Conservation (phyloP, 2,888 invertebrate species). For the Eubasilissa splendida region DNA sequence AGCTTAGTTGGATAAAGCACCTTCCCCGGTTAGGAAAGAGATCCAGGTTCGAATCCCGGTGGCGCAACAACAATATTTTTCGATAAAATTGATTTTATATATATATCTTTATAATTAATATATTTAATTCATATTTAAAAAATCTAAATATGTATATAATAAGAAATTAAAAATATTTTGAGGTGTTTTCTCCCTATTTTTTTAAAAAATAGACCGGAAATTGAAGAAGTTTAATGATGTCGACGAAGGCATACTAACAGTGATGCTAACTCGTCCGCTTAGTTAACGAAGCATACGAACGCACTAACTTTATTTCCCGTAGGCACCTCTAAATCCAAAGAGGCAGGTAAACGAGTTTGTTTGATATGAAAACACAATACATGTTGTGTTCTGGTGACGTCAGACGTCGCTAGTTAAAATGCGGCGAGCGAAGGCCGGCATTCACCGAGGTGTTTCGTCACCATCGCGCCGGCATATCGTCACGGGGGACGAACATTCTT, state of each 20-base stretch:
- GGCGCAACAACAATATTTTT: too few species aligned
- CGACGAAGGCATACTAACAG: not conserved
- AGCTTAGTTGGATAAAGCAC: too few species aligned
- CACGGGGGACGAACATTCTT: too few species aligned
- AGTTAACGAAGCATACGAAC: slow-evolving; percentile 18
- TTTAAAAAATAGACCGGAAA: not conserved
- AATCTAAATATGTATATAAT: too few species aligned
- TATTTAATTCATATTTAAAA: too few species aligned
- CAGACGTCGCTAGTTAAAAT: slow-evolving; percentile 34
- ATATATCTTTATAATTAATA: too few species aligned
- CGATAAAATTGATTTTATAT: too few species aligned
- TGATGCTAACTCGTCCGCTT: not conserved
- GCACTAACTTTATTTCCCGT: slow-evolving; percentile 12
- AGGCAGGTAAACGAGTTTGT: slow-evolving; percentile 34
- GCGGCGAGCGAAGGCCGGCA: slow-evolving; percentile 32
- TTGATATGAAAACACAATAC: slow-evolving; percentile 36
- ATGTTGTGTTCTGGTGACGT: slow-evolving; percentile 25
- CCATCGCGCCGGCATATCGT: not conserved
- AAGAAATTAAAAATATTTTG: too few species aligned
- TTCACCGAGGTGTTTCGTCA: slow-evolving; percentile 27
- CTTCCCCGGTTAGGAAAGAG: too few species aligned
- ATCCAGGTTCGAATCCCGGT: too few species aligned
- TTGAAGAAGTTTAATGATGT: not conserved
- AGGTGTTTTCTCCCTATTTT: too few species aligned
- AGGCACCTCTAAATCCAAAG: slow-evolving; percentile 32